Percentiles rank a stretch among this genome's conserved stretches.
phyloP scores from a whole-genome alignment of 2,113 vertebrate species.

The Neolamprologus sp. region DNA sequence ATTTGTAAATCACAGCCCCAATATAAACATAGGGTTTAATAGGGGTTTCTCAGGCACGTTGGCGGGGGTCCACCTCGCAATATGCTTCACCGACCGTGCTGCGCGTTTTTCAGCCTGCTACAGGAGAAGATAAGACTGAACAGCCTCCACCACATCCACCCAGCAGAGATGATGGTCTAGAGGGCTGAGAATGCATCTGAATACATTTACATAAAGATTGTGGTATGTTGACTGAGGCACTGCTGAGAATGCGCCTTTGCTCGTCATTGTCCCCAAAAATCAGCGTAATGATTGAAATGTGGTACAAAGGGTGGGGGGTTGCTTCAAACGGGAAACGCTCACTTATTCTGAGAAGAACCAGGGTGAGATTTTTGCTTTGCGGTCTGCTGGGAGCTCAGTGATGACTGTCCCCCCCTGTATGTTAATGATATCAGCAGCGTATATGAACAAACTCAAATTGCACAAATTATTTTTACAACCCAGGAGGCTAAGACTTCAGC shows the following conservation, averaged over 20 bases:
- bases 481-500: neutral
- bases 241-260: constrained; percentile 26
- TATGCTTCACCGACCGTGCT: neutral
- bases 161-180: constrained; percentile 40
- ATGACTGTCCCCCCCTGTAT: neutral
- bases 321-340: neutral
- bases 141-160: constrained; percentile 15
- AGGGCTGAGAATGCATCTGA: constrained; percentile 61
- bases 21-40: constrained; percentile 39
- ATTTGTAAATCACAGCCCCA: constrained; percentile 48
- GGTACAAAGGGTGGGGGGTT: neutral
- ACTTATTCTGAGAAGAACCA: constrained; percentile 10
- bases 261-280: constrained; percentile 41
- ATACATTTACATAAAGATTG: constrained; percentile 78
- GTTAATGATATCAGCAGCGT: neutral
- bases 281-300: constrained; percentile 34
- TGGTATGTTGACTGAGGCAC: constrained; percentile 39
- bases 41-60: constrained; percentile 33
- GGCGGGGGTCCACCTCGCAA: constrained; percentile 18
- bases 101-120: neutral
- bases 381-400: neutral
- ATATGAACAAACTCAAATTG: neutral
- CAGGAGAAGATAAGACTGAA: constrained; percentile 3
- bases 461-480: neutral
- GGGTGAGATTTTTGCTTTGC: neutral